A percentile compares a stretch with the other conserved stretches of the same genome.
These are phyloP conservation scores for Coleophora flavipennella DNA, from an alignment of 2,888 invertebrate species.

Conservation along the genomic window DNA sequence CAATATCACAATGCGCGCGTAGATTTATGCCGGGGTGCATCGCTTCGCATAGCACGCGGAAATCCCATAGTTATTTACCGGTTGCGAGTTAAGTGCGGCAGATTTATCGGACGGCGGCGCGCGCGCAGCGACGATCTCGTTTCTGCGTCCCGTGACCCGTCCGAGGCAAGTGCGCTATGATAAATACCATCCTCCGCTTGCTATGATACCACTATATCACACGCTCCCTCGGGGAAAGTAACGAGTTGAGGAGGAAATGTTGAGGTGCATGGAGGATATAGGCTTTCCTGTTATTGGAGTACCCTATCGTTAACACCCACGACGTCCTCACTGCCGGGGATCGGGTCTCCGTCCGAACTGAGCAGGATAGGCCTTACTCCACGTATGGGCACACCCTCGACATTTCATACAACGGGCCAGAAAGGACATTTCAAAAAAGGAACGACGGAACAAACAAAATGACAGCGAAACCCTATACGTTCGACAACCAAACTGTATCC, in stretches of 20 bases:
- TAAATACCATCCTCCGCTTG: slow-evolving; percentile 29
- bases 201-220: slow-evolving; percentile 43
- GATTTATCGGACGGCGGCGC: slow-evolving; percentile 61
- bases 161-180: slow-evolving; percentile 33
- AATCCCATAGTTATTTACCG: slow-evolving; percentile 73
- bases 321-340: too few relatives aligned
- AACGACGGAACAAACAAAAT: too few relatives aligned
- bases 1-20: slow-evolving; percentile 71
- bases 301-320: too few relatives aligned
- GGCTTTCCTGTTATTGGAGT: not conserved
- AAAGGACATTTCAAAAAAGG: too few relatives aligned
- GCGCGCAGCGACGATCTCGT: slow-evolving; percentile 60
- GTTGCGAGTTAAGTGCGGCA: slow-evolving; percentile 70
- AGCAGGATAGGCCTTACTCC: too few relatives aligned
- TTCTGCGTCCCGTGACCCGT: slow-evolving; percentile 41
- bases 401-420: too few relatives aligned
- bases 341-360: too few relatives aligned
- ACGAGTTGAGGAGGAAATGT: slow-evolving; percentile 3
- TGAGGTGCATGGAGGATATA: too few relatives aligned
- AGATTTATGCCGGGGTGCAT: slow-evolving; percentile 69
- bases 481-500: too few relatives aligned
- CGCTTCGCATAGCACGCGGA: slow-evolving; percentile 65
- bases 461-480: too few relatives aligned
- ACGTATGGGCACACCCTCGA: too few relatives aligned
- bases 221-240: slow-evolving; percentile 25